A percentile compares a stretch with the other conserved stretches of the same genome.
Evolutionary conservation across 92 coral and sea anemone genomes (phyloP).

Genomic region (Ricordea florida): DNA sequence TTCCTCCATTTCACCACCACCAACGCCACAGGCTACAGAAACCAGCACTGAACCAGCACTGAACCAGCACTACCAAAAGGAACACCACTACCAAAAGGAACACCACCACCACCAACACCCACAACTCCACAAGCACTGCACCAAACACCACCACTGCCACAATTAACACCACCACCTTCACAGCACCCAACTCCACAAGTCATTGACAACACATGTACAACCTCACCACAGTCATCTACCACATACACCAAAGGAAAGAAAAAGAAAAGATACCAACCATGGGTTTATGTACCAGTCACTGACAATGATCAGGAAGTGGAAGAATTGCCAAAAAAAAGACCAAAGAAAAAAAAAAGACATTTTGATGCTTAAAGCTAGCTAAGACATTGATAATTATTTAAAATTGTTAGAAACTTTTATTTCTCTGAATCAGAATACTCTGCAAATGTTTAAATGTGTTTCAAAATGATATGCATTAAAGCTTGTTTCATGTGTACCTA

Average conservation of each 20-base stretch:
- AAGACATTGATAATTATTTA: too few species aligned
- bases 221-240: constrained; percentile 19
- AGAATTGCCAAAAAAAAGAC: too few species aligned
- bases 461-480: too few species aligned
- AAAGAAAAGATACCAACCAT: constrained; percentile 20
- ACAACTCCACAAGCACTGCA: constrained; percentile 28
- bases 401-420: too few species aligned
- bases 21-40: constrained; percentile 10
- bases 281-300: constrained; percentile 7
- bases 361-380: too few species aligned
- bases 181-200: not conserved
- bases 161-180: constrained; percentile 26
- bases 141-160: constrained; percentile 20
- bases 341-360: too few species aligned
- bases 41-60: too few species aligned
- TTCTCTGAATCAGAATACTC: too few species aligned
- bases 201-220: not conserved
- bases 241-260: constrained; percentile 16
- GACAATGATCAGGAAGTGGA: constrained; percentile 3
- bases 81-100: not conserved
- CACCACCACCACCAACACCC: constrained; percentile 18
- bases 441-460: too few species aligned
- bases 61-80: too few species aligned
- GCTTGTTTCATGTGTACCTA: too few species aligned
- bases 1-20: constrained; percentile 4